Percentiles rank a stretch among this genome's conserved stretches.
phyloP scores from a whole-genome alignment of 1,140 invertebrate species.

The Nasonia giraulti region DNA sequence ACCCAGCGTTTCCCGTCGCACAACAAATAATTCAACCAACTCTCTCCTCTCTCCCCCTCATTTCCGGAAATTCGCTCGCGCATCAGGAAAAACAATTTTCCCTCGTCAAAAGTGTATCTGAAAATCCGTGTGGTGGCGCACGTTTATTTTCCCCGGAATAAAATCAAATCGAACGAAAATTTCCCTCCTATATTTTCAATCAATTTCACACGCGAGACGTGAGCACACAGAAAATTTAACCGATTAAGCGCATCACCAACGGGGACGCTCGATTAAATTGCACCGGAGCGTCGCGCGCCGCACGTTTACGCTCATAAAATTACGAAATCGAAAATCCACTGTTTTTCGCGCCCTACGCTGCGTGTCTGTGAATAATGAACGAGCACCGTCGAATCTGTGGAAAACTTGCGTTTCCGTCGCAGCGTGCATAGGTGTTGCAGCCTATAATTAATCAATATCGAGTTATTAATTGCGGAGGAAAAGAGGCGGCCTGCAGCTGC shows the following conservation, averaged over 20 bases:
- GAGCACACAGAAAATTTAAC: conserved; percentile 10
- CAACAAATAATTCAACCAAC: too few relatives aligned
- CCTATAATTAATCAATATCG: too few relatives aligned
- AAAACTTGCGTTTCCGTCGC: too few relatives aligned
- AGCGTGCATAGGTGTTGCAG: too few relatives aligned
- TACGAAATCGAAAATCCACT: conserved; percentile 30
- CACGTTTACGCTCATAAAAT: neutral
- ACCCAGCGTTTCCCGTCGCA: too few relatives aligned
- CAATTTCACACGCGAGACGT: neutral
- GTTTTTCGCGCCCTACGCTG: neutral
- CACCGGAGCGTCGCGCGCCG: neutral
- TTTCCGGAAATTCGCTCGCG: too few relatives aligned
- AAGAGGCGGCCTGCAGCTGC: too few relatives aligned
- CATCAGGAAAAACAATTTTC: too few relatives aligned
- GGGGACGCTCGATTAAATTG: conserved; percentile 1
- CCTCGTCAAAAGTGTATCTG: neutral
- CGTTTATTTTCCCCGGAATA: neutral
- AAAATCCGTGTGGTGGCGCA: neutral
- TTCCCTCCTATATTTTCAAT: conserved; percentile 24
- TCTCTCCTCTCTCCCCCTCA: too few relatives aligned
- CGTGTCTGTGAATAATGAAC: neutral
- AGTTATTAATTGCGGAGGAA: too few relatives aligned
- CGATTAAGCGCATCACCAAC: conserved; percentile 14
- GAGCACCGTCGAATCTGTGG: too few relatives aligned
- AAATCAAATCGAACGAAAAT: conserved; percentile 12